Evolutionary conservation across 2,888 invertebrate species (phyloP), one percentile per base, ranked within the genome.

Genomic region (Cheilosia impressa): DNA sequence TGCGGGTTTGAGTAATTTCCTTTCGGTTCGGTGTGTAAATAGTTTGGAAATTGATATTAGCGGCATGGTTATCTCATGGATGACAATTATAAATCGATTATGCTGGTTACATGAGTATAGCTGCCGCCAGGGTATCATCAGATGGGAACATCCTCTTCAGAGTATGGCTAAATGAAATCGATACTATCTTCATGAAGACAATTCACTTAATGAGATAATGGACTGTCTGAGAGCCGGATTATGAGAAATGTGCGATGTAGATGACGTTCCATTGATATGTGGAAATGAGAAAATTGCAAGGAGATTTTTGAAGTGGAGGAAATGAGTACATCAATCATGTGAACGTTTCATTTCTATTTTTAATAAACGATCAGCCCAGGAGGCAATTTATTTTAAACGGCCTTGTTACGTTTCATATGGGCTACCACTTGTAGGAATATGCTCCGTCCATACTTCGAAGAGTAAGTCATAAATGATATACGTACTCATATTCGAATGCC

Each of bases 81-180:
- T 31, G 31, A 63, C 27, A 79, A 79, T 83, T 83, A 83, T 52
- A 83, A 79, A 71, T 72, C 72, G 71, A 79, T 79, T 79, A 71
- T 71, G 71, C 58, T 73, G 72, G 62, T 58, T 60, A 17, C n/a
- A 31, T 43, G 31, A 7, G 13, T 7, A 13, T 41, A 24, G 19
- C 6, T 34, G 31, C 22, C 62, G 53, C 15, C 22, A 27, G 22
- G 2, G 22, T 24, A 38, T 17, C 4, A 57, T 22, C n/a, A 38
- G 34, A 62, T 69, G 60, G 45, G 24, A 17, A 45, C 60, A 68
- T 55, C 53, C 60, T 69, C 62, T 10, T 76, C 52, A 7, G 34
- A 5, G 17, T 9, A 31, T 15, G 57, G 19, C 57, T 15, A 53
- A 60, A 76, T 34, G 69, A 77, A 77, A 62, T 62, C 69, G 69